Evolutionary conservation across 2,113 vertebrate genomes (phyloP), one percentile per base, ranked within the genome.

Genomic region (Rhinichthys klamathensis): DNA sequence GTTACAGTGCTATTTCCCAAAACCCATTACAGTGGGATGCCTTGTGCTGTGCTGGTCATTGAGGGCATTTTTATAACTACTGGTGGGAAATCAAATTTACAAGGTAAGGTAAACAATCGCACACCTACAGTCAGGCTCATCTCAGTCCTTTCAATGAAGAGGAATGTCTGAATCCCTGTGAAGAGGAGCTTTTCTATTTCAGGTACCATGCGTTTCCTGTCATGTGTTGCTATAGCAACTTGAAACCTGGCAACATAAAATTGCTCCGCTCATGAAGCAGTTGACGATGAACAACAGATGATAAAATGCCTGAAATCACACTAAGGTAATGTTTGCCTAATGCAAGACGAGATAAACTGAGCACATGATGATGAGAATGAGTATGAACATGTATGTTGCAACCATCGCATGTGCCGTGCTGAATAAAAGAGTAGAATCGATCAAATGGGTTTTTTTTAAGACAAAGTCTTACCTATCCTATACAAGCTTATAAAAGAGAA

Each of bases 21-120:
- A 91, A 75, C 82, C 87, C 91, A 93, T 91, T 88, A 91, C 86
- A 90, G 1, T 88, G 85, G 9, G 32, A 38, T 30, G 38, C 51
- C 35, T 38, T 63, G 3, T 80, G 15, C 56, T 85, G n/a, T 46
- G 38, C 10, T 46, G 70, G 9, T 7, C 51, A 21, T 70, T 58
- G 27, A 10, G 4, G 11, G 21, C 11, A 0, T 60, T 84, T 61
- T 61, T 32, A 25, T 56, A 16, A 54, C 41, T 12, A 12, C 4
- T 70, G 3, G 6, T 51, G n/a, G 30, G 35, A 73, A 73, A 18
- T 41, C 9, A 38, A 79, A 79, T 61, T 78, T 78, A 80, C 78
- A 44, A 44, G 69, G 35, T 6, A 44, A 63, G 58, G 58, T 10
- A 49, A 69, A 35, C 44, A 69, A 30, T 51, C 18, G 54, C 25